Evolutionary conservation across 2,888 invertebrate species (phyloP).

Genomic region (Caenorhabditis japonica): DNA sequence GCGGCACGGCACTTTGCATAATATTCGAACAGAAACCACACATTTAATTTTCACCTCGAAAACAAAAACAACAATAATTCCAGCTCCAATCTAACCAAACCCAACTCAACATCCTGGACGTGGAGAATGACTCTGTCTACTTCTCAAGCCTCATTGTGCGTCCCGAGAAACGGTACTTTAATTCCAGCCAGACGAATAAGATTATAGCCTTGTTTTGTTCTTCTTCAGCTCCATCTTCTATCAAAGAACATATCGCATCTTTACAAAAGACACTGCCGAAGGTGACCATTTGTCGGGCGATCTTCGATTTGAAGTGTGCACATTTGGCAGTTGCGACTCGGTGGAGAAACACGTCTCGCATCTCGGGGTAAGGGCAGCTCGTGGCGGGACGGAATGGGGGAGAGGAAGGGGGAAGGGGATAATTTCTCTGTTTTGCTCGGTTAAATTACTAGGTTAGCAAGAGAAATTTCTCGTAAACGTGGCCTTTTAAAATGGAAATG

Average conservation of each 20-base stretch:
- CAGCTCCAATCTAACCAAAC: constrained; percentile 29
- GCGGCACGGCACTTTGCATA: no score
- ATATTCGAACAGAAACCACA: no score
- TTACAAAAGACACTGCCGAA: constrained; percentile 29
- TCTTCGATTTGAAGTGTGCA: constrained; percentile 36
- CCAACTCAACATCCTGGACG: constrained; percentile 14
- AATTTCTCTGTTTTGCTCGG: no score
- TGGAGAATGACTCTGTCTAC: constrained; percentile 17
- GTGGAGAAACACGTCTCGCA: constrained; percentile 42
- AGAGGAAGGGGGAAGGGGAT: no score
- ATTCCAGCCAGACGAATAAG: no score
- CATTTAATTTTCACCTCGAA: neutral
- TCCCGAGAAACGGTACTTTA: constrained; percentile 16
- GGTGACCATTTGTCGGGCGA: constrained; percentile 45
- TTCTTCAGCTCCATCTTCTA: constrained; percentile 22
- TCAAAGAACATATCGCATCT: constrained; percentile 40
- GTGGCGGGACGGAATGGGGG: no score
- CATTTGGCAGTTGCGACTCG: constrained; percentile 22
- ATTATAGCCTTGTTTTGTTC: neutral
- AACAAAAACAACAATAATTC: neutral
- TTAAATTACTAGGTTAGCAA: no score
- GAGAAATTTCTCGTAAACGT: no score
- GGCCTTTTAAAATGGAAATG: no score
- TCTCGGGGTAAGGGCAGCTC: constrained; percentile 37
- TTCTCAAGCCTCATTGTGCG: constrained; percentile 30